A percentile compares a stretch with the other conserved stretches of the same genome.
Conservation (phyloP, 1,140 invertebrate genomes). For the Listronotus bonariensis region DNA sequence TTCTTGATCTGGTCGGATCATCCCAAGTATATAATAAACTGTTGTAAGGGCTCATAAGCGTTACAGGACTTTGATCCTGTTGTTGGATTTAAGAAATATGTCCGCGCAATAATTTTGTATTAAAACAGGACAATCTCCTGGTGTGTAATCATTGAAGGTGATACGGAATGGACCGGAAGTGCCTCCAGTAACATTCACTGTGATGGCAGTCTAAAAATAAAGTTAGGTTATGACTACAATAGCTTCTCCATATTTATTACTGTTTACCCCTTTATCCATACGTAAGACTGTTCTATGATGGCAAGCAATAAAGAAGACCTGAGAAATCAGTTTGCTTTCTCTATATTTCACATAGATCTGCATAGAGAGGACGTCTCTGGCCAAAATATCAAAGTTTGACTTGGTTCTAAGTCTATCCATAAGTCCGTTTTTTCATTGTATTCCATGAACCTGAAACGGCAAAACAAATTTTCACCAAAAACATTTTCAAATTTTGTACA, state of each 20-base stretch:
- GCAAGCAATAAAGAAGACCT: slow-evolving; percentile 74
- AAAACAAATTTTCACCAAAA: background rate
- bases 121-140: slow-evolving; percentile 76
- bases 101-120: slow-evolving; percentile 83
- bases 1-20: slow-evolving; percentile 73
- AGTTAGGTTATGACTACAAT: too few relatives aligned
- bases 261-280: slow-evolving; percentile 79
- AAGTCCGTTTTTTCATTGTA: slow-evolving; percentile 82
- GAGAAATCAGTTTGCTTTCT: slow-evolving; percentile 75
- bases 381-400: slow-evolving; percentile 77
- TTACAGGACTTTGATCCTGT: slow-evolving; percentile 71
- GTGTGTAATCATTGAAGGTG: slow-evolving; percentile 69
- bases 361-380: slow-evolving; percentile 78
- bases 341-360: slow-evolving; percentile 79
- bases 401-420: slow-evolving; percentile 76
- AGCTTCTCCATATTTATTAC: background rate
- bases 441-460: slow-evolving; percentile 72
- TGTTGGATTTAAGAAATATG: slow-evolving; percentile 80
- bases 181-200: slow-evolving; percentile 74
- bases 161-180: slow-evolving; percentile 72
- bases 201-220: slow-evolving; percentile 68
- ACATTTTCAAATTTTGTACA: background rate
- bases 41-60: slow-evolving; percentile 76
- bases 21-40: slow-evolving; percentile 88
- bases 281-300: slow-evolving; percentile 74